A percentile compares a stretch with the other conserved stretches of the same genome.
Evolutionary conservation across 2,797 vertebrate genomes (phyloP).

Genomic region (Microctenopoma stevenorrisi): DNA sequence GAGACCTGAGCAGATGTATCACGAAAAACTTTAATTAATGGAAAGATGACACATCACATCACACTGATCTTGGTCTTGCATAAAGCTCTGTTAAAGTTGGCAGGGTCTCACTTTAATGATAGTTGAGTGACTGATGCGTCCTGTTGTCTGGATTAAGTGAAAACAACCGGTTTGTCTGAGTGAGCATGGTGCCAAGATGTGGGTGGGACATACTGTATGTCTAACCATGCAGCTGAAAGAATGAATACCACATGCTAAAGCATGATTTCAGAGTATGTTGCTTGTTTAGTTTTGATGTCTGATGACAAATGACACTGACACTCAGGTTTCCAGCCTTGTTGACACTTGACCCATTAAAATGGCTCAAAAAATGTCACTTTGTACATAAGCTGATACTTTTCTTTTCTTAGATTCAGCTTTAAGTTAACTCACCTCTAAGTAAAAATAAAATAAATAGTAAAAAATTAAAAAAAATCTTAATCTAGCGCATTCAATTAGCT

Average conservation of each 20-base stretch:
- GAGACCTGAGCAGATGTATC: background rate
- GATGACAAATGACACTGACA: background rate
- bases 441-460: no score
- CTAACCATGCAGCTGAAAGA: background rate
- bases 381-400: no score
- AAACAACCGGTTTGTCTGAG: constrained; percentile 47
- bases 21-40: background rate
- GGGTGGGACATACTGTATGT: constrained; percentile 6
- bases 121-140: constrained; percentile 55
- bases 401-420: no score
- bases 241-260: background rate
- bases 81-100: constrained; percentile 34
- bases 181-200: constrained; percentile 40
- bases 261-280: background rate
- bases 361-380: background rate
- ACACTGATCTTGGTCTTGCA: constrained; percentile 1
- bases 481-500: no score
- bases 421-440: no score
- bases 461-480: no score
- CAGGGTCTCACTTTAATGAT: constrained; percentile 42
- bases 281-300: background rate
- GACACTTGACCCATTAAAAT: background rate
- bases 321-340: background rate
- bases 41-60: constrained; percentile 20
- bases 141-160: constrained; percentile 51